These are phyloP conservation scores for Hestina assimilis DNA, from an alignment of 1,140 invertebrate species.

Conservation along the genomic window DNA sequence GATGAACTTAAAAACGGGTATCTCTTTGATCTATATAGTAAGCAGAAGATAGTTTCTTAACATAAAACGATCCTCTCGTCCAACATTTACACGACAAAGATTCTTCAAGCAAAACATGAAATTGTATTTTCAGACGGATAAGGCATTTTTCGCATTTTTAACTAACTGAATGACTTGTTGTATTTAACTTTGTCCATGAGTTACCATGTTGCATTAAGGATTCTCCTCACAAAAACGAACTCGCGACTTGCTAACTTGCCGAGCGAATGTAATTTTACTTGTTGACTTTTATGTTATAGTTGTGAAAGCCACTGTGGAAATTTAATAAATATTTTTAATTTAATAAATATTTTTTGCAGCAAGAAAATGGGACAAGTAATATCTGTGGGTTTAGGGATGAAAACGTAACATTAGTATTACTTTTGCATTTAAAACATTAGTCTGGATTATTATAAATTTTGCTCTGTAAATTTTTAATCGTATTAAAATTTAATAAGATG, in stretches of 20 bases:
- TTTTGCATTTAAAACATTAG: background rate
- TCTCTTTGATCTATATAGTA: too few relatives aligned
- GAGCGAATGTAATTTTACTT: conserved; percentile 13
- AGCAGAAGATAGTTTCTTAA: too few relatives aligned
- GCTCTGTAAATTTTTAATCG: background rate
- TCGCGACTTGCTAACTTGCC: conserved; percentile 9
- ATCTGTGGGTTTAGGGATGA: too few relatives aligned
- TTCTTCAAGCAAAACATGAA: background rate
- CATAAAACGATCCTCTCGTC: too few relatives aligned
- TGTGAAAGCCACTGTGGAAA: conserved; percentile 2
- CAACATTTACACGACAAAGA: background rate
- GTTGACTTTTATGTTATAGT: conserved; percentile 5
- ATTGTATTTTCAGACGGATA: background rate
- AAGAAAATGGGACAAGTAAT: too few relatives aligned
- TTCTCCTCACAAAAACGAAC: conserved; percentile 18
- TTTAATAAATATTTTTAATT: too few relatives aligned
- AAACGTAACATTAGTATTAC: too few relatives aligned
- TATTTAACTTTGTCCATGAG: conserved; percentile 8
- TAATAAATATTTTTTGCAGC: too few relatives aligned
- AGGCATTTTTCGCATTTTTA: background rate
- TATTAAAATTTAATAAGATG: too few relatives aligned
- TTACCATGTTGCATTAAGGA: conserved; percentile 14
- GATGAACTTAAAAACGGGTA: too few relatives aligned
- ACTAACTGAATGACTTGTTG: background rate
- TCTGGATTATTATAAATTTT: background rate